Percentiles rank a stretch among this genome's conserved stretches.
phyloP scores from a whole-genome alignment of 2,888 invertebrate species.

The Pyrgus malvae region DNA sequence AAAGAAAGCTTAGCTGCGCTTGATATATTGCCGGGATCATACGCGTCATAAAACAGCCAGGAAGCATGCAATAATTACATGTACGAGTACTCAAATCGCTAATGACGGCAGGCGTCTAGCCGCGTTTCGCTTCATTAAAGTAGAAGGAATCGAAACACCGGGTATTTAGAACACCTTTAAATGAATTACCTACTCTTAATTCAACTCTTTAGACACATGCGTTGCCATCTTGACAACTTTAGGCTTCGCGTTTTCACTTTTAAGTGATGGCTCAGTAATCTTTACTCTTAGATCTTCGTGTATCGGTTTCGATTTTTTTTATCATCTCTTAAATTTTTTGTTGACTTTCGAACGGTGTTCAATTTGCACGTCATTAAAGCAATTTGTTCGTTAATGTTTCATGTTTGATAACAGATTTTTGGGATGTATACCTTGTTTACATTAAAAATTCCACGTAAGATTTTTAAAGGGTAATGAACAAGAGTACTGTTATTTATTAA shows the following conservation, averaged over 20 bases:
- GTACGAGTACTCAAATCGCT: constrained; percentile 19
- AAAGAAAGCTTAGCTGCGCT: constrained; percentile 7
- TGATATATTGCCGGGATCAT: constrained; percentile 4
- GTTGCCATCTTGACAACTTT: constrained; percentile 16
- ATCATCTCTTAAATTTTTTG: constrained; percentile 1
- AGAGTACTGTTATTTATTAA: too few relatives aligned
- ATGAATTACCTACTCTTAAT: constrained; percentile 22
- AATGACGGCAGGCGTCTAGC: constrained; percentile 17
- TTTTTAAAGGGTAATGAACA: too few relatives aligned
- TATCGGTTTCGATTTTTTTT: constrained; percentile 18
- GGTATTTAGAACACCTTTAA: constrained; percentile 24
- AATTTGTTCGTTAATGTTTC: constrained; percentile 20
- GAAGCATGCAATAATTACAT: constrained; percentile 26
- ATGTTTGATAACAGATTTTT: constrained; percentile 6
- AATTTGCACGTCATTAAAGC: constrained; percentile 24
- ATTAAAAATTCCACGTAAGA: too few relatives aligned
- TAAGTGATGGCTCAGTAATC: constrained; percentile 14
- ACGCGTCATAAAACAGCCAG: constrained; percentile 17
- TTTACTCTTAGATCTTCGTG: constrained; percentile 4
- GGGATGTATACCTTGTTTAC: too few relatives aligned
- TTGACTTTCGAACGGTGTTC: constrained; percentile 21
- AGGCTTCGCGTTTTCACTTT: constrained; percentile 19
- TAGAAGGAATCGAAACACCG: constrained; percentile 12
- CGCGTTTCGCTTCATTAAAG: constrained; percentile 22
- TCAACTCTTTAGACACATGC: constrained; percentile 9